Percentiles rank a stretch among this genome's conserved stretches.
phyloP scores from a whole-genome alignment of 1,140 invertebrate species.

The Heliconius eleuchia region DNA sequence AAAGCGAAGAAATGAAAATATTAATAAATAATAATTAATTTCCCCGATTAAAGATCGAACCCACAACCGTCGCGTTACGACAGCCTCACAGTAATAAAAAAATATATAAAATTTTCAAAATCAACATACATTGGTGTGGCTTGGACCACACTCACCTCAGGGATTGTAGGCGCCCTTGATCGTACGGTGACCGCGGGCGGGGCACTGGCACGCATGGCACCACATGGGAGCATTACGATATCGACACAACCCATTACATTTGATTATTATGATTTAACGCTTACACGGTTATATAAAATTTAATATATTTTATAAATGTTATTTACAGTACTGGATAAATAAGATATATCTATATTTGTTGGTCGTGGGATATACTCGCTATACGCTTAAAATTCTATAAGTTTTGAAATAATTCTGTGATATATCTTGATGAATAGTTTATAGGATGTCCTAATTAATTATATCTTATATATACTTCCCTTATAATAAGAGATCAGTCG shows the following conservation, averaged over 20 bases:
- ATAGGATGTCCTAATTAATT: background rate
- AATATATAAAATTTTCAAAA: background rate
- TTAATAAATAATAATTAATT: too few species aligned
- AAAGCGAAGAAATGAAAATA: too few species aligned
- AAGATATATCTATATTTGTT: too few species aligned
- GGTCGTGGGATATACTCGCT: background rate
- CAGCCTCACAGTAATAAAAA: too few species aligned
- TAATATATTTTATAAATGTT: background rate
- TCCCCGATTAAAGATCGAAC: too few species aligned
- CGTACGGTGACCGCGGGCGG: constrained; percentile 52
- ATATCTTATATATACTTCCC: background rate
- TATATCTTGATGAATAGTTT: background rate
- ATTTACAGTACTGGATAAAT: too few species aligned
- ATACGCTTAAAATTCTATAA: background rate
- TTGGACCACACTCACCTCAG: constrained; percentile 44
- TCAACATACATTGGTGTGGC: constrained; percentile 21
- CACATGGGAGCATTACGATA: constrained; percentile 24
- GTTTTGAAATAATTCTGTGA: background rate
- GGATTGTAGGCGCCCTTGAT: constrained; percentile 74
- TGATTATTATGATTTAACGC: constrained; percentile 29
- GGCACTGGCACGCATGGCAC: constrained; percentile 42
- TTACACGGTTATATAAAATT: background rate
- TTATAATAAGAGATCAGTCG: too few species aligned
- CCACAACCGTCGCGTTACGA: too few species aligned
- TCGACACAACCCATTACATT: constrained; percentile 26